Evolutionary conservation across 2,888 invertebrate species (phyloP).

Genomic region (Scaeva pyrastri): DNA sequence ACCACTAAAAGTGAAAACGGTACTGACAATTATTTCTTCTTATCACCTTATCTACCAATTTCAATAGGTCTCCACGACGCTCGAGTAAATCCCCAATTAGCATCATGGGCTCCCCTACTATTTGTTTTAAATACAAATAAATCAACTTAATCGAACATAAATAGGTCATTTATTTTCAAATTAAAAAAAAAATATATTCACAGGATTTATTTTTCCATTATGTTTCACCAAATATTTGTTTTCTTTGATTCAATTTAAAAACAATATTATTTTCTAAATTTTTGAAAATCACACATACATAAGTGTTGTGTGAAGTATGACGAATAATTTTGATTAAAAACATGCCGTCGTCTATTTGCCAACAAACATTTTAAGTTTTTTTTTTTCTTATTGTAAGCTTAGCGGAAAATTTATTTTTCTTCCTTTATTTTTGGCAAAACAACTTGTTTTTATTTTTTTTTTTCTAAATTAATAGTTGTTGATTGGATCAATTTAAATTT

Average conservation of each 20-base stretch:
- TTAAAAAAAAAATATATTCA: background rate
- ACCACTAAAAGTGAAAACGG: too few relatives aligned
- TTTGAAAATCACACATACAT: background rate
- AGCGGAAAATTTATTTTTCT: slow-evolving; percentile 14
- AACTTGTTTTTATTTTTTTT: background rate
- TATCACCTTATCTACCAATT: too few relatives aligned
- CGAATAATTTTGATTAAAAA: slow-evolving; percentile 5
- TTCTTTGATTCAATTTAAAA: background rate
- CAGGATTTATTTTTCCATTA: background rate
- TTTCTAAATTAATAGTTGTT: background rate
- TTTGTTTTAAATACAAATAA: background rate
- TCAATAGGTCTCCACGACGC: too few relatives aligned
- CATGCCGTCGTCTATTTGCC: slow-evolving; percentile 13
- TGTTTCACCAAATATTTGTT: background rate
- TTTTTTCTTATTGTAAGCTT: slow-evolving; percentile 4
- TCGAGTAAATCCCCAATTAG: too few relatives aligned
- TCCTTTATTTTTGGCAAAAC: slow-evolving; percentile 15
- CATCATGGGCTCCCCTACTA: too few relatives aligned
- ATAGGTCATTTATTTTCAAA: background rate
- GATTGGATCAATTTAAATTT: slow-evolving; percentile 2
- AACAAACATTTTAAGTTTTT: background rate
- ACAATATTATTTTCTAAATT: background rate
- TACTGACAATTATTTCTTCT: too few relatives aligned
- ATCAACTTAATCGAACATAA: background rate
- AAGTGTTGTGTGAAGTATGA: background rate